Conservation (phyloP, 1,140 invertebrate species). For the Drosophila baimaii region DNA sequence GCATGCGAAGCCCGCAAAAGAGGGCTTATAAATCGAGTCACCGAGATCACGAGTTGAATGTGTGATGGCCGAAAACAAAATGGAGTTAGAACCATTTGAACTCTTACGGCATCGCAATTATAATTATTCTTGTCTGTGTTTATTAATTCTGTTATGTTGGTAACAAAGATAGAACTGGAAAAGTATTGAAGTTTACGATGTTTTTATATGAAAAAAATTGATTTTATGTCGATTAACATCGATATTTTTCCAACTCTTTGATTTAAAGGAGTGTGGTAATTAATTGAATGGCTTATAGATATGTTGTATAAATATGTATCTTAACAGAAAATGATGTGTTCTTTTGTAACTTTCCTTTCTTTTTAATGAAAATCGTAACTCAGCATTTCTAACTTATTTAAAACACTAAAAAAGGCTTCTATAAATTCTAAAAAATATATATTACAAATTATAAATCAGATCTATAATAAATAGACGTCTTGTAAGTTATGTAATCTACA, state of each 20-base stretch:
- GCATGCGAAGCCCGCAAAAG: conserved; percentile 18
- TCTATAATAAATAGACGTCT: too few relatives aligned
- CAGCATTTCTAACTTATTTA: background rate
- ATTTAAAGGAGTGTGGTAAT: too few relatives aligned
- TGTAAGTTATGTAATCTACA: too few relatives aligned
- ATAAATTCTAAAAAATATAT: background rate
- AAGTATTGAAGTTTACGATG: too few relatives aligned
- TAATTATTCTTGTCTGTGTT: background rate
- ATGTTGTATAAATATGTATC: background rate
- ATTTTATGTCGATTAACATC: too few relatives aligned
- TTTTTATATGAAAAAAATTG: too few relatives aligned
- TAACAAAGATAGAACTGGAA: too few relatives aligned
- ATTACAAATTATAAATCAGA: background rate
- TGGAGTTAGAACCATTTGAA: background rate
- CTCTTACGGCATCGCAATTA: background rate
- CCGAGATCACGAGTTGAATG: conserved; percentile 23
- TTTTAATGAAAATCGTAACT: background rate
- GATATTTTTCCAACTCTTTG: too few relatives aligned
- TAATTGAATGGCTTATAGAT: too few relatives aligned
- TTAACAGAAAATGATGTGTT: too few relatives aligned
- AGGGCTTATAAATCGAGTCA: conserved; percentile 44
- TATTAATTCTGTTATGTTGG: background rate
- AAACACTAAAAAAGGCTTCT: too few relatives aligned
- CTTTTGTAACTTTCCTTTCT: too few relatives aligned
- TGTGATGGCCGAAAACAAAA: conserved; percentile 12